A percentile compares a stretch with the other conserved stretches of the same genome.
Conservation (phyloP, 2,888 invertebrate genomes). For the Ichneumoninae sp. region DNA sequence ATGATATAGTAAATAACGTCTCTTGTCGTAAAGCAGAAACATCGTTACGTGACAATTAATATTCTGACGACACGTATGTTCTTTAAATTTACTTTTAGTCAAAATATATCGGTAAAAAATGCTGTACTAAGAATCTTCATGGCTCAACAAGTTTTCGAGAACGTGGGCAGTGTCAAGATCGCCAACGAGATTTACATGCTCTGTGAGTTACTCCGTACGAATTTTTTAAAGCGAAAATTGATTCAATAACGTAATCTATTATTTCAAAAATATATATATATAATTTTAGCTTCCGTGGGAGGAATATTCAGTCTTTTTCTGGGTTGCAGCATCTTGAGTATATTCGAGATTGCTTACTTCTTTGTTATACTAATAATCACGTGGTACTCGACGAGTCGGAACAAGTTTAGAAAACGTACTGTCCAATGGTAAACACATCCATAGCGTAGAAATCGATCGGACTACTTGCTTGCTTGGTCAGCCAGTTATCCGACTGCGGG, state of each 20-base stretch:
- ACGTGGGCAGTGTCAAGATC: constrained; percentile 12
- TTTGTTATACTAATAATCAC: background rate
- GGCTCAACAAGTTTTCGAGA: constrained; percentile 47
- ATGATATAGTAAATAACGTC: constrained; percentile 28
- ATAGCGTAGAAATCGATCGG: background rate
- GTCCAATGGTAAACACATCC: background rate
- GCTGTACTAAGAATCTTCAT: constrained; percentile 67
- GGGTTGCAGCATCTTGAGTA: constrained; percentile 36
- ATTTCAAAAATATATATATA: background rate
- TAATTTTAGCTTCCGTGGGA: constrained; percentile 20
- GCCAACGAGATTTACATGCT: constrained; percentile 39
- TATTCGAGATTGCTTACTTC: constrained; percentile 31
- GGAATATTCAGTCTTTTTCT: constrained; percentile 41
- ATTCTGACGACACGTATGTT: background rate
- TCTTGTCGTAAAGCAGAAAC: background rate
- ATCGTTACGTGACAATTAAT: background rate
- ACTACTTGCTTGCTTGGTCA: background rate
- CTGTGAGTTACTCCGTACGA: constrained; percentile 18
- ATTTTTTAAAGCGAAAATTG: background rate
- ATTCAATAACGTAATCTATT: background rate
- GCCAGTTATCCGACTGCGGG: constrained; percentile 5
- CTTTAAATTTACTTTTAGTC: constrained; percentile 51
- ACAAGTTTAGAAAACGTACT: background rate
- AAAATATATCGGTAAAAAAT: constrained; percentile 21
- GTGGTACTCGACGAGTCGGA: background rate